Base-by-base conservation (phyloP, 1,140 invertebrate genomes). In the Lordiphosa collinella region DNA sequence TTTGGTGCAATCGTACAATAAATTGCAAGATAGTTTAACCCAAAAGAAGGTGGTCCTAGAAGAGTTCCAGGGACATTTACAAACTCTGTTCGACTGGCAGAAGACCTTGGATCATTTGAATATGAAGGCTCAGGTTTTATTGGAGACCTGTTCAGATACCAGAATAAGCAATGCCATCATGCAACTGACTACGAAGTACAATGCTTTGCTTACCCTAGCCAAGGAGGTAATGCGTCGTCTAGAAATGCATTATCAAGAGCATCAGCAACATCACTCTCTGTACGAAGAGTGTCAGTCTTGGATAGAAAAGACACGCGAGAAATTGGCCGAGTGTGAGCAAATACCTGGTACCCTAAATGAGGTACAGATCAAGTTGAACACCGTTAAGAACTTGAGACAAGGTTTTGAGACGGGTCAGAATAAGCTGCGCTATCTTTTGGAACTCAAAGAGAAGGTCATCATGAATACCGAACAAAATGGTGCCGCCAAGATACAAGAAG, bases 1-100 rank as follows among this genome's bases (percentile, higher is more conserved):
- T 36, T 79, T 95, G 49, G 94, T 98, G 10, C 95, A 97, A 89
- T 93, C 93, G n/a, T 97, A 95, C 84, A 96, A 96, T 67, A 96
- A 97, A 89, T 91, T 97, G 11, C 96, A 98, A 88, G 93, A 96
- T 72, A 95, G 94, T 87, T 91, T 97, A n/a, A 93, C 95, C 73
- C 94, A 95, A 55, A 98, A 98, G 91, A 94, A 96, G 90, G 92
- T 94, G 40, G 94, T 96, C 51, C 90, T 98, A 31, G 96, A 98
- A 90, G 93, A 96, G 78, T 97, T 98, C 92, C 95, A 97, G 91
- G 92, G 92, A 25, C 94, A 98, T 80, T 91, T 98, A 46, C 96
- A 98, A 90, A 95, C 93, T 2, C 91, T 99, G 10, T 96, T 97
- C 78, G 96, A 97, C 68, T 98, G 97, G 96, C 97, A 98, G 90